Conservation (phyloP, 1,140 invertebrate species). For the Wiebesia pumilae region DNA sequence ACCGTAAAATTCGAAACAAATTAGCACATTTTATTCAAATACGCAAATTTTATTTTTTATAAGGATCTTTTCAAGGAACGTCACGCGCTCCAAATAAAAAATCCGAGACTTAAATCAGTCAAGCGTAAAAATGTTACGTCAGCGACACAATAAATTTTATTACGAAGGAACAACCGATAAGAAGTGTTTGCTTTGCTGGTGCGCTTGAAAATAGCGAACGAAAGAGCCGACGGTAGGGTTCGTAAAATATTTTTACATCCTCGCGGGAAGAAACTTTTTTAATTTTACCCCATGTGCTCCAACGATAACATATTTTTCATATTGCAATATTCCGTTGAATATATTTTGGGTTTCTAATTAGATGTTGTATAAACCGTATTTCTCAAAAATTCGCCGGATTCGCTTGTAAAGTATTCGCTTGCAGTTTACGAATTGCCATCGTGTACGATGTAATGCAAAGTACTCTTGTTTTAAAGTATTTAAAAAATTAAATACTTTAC, state of each 20-base stretch:
- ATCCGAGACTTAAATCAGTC: background rate
- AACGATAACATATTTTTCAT: constrained; percentile 6
- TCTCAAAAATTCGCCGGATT: background rate
- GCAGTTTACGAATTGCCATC: background rate
- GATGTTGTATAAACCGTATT: background rate
- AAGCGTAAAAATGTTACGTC: constrained; percentile 29
- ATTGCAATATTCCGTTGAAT: constrained; percentile 2
- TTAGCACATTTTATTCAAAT: background rate
- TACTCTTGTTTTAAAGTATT: no score
- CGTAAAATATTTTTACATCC: constrained; percentile 23
- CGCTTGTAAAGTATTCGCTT: background rate
- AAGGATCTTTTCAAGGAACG: background rate
- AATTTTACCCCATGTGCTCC: constrained; percentile 28
- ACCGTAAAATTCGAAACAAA: background rate
- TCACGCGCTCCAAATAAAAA: constrained; percentile 22
- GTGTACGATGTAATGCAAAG: no score
- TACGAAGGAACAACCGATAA: constrained; percentile 42
- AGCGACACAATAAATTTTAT: constrained; percentile 45
- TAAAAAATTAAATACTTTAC: no score
- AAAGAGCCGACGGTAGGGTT: background rate
- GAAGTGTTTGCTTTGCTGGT: constrained; percentile 28
- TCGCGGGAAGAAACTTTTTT: constrained; percentile 19
- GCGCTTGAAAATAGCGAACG: constrained; percentile 4
- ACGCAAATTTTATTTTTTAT: background rate
- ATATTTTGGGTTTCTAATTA: constrained; percentile 21